phyloP scores from a whole-genome alignment of 2,888 invertebrate genomes.

The Lysandra coridon region DNA sequence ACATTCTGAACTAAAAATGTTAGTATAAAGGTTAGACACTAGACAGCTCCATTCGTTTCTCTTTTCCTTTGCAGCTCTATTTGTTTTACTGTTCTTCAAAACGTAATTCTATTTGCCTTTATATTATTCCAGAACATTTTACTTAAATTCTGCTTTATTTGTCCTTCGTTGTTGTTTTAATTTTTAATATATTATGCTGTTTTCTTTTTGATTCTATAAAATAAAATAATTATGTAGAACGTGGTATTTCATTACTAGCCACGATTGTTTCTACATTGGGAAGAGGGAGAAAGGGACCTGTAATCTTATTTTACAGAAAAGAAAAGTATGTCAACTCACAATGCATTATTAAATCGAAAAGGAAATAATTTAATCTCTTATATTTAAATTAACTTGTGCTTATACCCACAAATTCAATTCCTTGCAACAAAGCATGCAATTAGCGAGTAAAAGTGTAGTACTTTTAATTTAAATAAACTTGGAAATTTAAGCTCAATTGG shows the following conservation, averaged over 20 bases:
- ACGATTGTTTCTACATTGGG: no score
- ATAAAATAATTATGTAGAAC: background rate
- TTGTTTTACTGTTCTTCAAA: constrained; percentile 30
- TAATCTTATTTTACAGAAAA: background rate
- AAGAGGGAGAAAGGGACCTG: background rate
- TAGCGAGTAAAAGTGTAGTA: background rate
- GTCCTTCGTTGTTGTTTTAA: constrained; percentile 3
- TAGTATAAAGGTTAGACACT: background rate
- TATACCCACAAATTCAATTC: background rate
- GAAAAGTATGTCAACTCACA: background rate
- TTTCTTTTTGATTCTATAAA: background rate
- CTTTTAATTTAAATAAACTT: constrained; percentile 4
- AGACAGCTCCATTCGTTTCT: constrained; percentile 23
- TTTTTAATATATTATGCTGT: background rate
- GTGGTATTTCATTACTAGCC: background rate
- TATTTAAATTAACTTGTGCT: background rate
- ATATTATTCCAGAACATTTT: constrained; percentile 27
- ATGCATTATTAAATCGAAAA: background rate
- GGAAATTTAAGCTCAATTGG: constrained; percentile 3
- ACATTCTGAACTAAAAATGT: no score
- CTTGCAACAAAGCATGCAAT: background rate
- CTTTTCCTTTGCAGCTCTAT: constrained; percentile 19
- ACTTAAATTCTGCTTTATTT: constrained; percentile 17
- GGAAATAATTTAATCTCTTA: background rate
- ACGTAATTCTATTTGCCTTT: constrained; percentile 26